A percentile compares a stretch with the other conserved stretches of the same genome.
phyloP scores from a whole-genome alignment of 2,888 invertebrate species.

The Platerodrilus igneus region DNA sequence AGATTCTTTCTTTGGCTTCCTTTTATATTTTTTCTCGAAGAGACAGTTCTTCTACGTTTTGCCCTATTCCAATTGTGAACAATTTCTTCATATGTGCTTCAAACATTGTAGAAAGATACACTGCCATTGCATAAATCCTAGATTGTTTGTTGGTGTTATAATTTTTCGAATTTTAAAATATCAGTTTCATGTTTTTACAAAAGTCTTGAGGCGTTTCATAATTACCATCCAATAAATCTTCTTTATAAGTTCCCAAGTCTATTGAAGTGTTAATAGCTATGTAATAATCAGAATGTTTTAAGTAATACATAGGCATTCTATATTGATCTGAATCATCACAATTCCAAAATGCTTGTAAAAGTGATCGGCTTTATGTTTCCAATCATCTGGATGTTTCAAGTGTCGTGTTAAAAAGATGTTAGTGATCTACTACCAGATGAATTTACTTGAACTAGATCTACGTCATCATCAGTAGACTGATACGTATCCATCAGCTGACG shows the following conservation, averaged over 20 bases:
- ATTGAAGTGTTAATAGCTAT: slow-evolving; percentile 79
- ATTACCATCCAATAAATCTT: slow-evolving; percentile 62
- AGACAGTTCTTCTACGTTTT: no score
- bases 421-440: slow-evolving; percentile 52
- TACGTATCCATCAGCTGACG: slow-evolving; percentile 75
- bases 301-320: slow-evolving; percentile 73
- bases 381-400: slow-evolving; percentile 45
- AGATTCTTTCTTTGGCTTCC: no score
- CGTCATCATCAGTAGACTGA: slow-evolving; percentile 70
- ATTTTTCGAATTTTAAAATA: slow-evolving; percentile 84
- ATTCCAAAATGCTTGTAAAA: slow-evolving; percentile 69
- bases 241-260: slow-evolving; percentile 78
- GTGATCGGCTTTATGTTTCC: slow-evolving; percentile 57
- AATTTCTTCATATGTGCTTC: slow-evolving; percentile 79
- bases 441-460: slow-evolving; percentile 51
- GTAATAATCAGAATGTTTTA: slow-evolving; percentile 80
- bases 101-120: slow-evolving; percentile 79
- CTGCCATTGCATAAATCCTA: slow-evolving; percentile 89
- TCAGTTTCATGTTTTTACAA: slow-evolving; percentile 76
- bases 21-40: no score
- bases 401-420: slow-evolving; percentile 34
- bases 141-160: slow-evolving; percentile 86
- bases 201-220: slow-evolving; percentile 75
- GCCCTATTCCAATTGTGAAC: no score
- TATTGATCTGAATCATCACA: slow-evolving; percentile 84